A percentile compares a stretch with the other conserved stretches of the same genome.
Evolutionary conservation across 2,888 invertebrate genomes (phyloP).

Genomic region (Dione vanillae): DNA sequence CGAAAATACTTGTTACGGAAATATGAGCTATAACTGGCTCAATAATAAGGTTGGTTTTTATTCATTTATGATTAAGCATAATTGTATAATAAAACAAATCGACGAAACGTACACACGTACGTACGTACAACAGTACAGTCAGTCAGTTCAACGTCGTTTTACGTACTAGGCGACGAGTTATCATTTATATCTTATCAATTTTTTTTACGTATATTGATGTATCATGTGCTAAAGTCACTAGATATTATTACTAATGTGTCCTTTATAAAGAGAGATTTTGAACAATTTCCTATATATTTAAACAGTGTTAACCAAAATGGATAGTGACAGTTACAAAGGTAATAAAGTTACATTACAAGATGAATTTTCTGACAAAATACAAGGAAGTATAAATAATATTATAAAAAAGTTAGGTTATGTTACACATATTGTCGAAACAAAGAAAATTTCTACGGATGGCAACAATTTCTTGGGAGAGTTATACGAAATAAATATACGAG

Average conservation of each 20-base stretch:
- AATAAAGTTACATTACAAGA: conserved; percentile 27
- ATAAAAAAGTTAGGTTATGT: conserved; percentile 51
- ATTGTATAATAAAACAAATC: neutral
- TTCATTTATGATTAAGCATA: neutral
- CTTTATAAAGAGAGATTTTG: neutral
- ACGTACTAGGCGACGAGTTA: neutral
- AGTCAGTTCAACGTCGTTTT: neutral
- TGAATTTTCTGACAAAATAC: conserved; percentile 37
- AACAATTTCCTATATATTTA: neutral
- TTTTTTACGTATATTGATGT: neutral
- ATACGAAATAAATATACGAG: conserved; percentile 57
- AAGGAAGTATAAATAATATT: conserved; percentile 46
- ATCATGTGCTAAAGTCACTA: neutral
- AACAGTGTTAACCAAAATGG: neutral
- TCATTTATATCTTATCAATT: conserved; percentile 14
- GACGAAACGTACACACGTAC: too few species aligned
- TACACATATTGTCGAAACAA: conserved; percentile 47
- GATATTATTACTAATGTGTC: neutral
- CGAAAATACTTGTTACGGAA: neutral
- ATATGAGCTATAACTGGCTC: neutral
- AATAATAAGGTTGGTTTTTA: neutral
- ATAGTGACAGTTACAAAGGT: conserved; percentile 27
- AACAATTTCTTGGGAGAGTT: conserved; percentile 58
- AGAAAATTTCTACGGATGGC: conserved; percentile 53
- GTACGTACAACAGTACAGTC: too few species aligned